These are phyloP conservation scores for Liasis olivaceus DNA, from an alignment of 2,797 vertebrate genomes.

Conservation along the genomic window DNA sequence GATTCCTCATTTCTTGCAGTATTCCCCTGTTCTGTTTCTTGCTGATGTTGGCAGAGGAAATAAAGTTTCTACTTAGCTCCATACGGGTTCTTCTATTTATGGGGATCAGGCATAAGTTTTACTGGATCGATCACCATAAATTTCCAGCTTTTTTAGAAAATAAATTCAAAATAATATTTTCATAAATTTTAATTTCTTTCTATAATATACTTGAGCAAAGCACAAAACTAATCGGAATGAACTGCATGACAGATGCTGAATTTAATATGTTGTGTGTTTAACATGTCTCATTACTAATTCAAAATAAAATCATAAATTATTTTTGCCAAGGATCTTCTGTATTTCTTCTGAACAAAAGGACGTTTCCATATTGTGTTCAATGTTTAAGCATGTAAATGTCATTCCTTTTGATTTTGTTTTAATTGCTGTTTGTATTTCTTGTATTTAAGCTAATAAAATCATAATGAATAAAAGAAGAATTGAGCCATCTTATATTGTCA, in stretches of 20 bases:
- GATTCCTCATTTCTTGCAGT: not conserved
- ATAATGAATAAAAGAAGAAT: not conserved
- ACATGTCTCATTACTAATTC: not conserved
- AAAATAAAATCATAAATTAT: conserved; percentile 16
- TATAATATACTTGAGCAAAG: not conserved
- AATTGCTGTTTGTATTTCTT: not conserved
- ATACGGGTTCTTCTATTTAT: not conserved
- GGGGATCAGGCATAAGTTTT: not conserved
- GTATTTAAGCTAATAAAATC: not conserved
- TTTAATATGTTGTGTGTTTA: not conserved
- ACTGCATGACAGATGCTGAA: not conserved
- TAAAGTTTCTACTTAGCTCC: not conserved
- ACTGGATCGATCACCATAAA: not conserved
- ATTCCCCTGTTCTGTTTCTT: not conserved
- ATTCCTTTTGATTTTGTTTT: not conserved
- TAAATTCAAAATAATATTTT: not conserved
- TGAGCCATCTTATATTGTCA: not conserved
- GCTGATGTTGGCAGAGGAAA: not conserved
- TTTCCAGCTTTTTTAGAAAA: not conserved
- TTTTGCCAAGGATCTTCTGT: not conserved
- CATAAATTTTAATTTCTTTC: not conserved
- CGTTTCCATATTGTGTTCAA: not conserved
- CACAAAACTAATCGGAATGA: not conserved
- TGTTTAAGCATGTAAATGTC: not conserved
- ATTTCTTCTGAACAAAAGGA: not conserved